Evolutionary conservation across 2,888 invertebrate species (phyloP), one percentile per base, ranked within the genome.

Genomic region (Elegia similella): DNA sequence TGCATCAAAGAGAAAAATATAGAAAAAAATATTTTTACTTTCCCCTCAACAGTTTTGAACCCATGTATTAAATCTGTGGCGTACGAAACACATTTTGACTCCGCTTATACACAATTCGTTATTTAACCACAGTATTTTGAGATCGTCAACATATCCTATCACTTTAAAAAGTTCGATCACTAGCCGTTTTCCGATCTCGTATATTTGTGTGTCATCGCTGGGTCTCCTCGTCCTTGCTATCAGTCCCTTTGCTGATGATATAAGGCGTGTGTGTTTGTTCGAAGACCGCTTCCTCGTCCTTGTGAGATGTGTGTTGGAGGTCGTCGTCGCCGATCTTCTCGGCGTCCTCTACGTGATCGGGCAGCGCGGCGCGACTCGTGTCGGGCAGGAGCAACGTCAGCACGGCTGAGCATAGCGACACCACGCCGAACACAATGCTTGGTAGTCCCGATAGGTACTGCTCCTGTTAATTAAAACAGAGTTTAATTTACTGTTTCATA

Each of bases 321-420:
- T 53, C 3, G 63, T 61, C 61, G 82, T 56, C 56, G 8, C 56
- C 81, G 1, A 88, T 65, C 17, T 74, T 72, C 64, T 88, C 88
- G 0, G 88, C 88, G 1, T 82, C 85, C 0, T 59, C 58, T 48
- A 89, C 62, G 60, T 80, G 72, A 6, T 87, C 89, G 0, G 90
- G 90, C 10, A 90, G 69, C 0, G 75, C 73, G 0, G 74, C 62
- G 6, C 68, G 69, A 62, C 86, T 86, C 2, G 89, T 85, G 63
- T 90, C 91, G 0, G 90, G 91, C 13, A 91, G 71, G 38, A 86
- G 64, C 0, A 88, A 70, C 0, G 88, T 78, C 55, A 90, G 66
- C 30, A 72, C 8, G 0, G 86, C 89, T 0, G 90, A 83, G 0
- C 81, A 82, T 1, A 90, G 67, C 1, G 90, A 84, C 8, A 75